Evolutionary conservation across 2,888 invertebrate genomes (phyloP).

Genomic region (Cryptophagus acutangulus): DNA sequence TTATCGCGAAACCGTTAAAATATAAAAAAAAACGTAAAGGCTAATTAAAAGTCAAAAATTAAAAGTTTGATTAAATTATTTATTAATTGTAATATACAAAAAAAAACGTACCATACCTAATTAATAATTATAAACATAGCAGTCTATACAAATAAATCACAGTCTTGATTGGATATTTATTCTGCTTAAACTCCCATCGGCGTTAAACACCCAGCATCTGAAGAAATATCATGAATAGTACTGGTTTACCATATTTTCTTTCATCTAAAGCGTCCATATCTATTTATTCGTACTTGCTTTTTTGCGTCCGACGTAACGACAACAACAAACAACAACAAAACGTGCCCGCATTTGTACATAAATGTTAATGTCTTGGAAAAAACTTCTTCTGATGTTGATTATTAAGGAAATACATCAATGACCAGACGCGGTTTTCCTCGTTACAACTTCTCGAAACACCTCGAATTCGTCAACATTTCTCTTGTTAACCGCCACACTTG

Average conservation of each 20-base stretch:
- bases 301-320: neutral
- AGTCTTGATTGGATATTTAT: constrained; percentile 24
- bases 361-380: neutral
- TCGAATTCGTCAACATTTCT: constrained; percentile 72
- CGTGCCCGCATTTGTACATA: neutral
- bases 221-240: constrained; percentile 12
- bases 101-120: constrained; percentile 23
- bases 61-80: constrained; percentile 20
- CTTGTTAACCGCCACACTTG: constrained; percentile 74
- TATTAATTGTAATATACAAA: constrained; percentile 26
- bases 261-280: constrained; percentile 1
- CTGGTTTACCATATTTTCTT: constrained; percentile 5
- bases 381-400: constrained; percentile 14
- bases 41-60: too few species aligned
- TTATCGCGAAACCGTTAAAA: too few species aligned
- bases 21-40: too few species aligned
- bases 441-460: constrained; percentile 72
- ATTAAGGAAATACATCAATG: too few species aligned
- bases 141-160: constrained; percentile 26
- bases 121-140: constrained; percentile 23
- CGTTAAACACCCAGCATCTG: constrained; percentile 8
- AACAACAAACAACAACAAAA: neutral
- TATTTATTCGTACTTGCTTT: neutral
- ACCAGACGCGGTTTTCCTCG: too few species aligned
- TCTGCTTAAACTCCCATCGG: constrained; percentile 16